Evolutionary conservation across 2,113 vertebrate genomes (phyloP), one percentile per base, ranked within the genome.

Genomic region (Lethenteron camtschaticum): DNA sequence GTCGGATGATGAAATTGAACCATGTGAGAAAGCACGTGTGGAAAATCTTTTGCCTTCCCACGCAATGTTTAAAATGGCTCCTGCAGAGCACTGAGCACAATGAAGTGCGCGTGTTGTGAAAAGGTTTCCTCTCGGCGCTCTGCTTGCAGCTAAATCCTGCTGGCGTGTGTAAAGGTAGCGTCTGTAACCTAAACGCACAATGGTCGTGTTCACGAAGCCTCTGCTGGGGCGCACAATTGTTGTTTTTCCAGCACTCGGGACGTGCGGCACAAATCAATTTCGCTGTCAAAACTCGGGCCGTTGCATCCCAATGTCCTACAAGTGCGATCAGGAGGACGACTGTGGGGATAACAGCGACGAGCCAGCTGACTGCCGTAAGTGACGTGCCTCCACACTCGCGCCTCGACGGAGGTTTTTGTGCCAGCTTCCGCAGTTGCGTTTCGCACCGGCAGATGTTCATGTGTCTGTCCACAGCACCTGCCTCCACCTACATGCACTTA

Each of bases 261-360:
- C 63, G 24, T 66, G 63, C 10, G 63, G 10, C n/a, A n/a, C 63
- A 66, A 24, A 66, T 24, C 89, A 97, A 79, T 96, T 97, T 75
- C 87, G 87, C 72, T 99, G 94, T 75, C 79, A 86, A 69, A 82
- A 82, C 70, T 95, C 90, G 0, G 89, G 91, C 41, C 89, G 90
- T 71, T 99, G 94, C 73, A 89, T 99, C 76, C 92, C 91, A 0
- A 79, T 90, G 56, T 90, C 90, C 71, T 96, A 96, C 76, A 94
- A 89, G 14, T 99, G 94, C 57, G 92, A 99, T 80, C 86, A 88
- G 1, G 92, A 96, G 73, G 92, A 97, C 0, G 94, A 99, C 79
- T 99, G 94, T 10, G 91, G 94, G 1, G 92, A 99, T 76, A 94
- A 95, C 78, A 99, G 94, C 0, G 94, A 99, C 0, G 92, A 99